These are phyloP conservation scores for Augiades crinisus DNA, from an alignment of 2,888 invertebrate species.

Conservation along the genomic window DNA sequence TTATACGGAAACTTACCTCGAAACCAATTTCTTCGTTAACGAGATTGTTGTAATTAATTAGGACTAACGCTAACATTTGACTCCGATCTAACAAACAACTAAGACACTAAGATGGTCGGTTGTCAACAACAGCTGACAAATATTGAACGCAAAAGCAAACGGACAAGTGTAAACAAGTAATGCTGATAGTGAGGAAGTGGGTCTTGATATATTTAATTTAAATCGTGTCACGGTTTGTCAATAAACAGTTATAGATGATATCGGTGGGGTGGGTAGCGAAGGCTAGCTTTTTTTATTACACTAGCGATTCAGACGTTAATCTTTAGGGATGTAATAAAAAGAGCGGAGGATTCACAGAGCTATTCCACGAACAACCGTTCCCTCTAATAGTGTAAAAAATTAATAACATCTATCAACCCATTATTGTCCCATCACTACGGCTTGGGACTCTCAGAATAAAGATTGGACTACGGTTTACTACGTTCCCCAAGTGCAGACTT, in stretches of 20 bases:
- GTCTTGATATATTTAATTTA: constrained; percentile 10
- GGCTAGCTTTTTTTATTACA: background rate
- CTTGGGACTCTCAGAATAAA: no score
- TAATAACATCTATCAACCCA: no score
- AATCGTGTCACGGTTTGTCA: constrained; percentile 9
- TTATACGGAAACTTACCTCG: background rate
- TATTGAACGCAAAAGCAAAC: background rate
- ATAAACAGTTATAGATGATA: constrained; percentile 10
- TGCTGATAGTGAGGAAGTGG: constrained; percentile 6
- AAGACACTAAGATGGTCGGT: background rate
- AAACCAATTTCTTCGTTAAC: background rate
- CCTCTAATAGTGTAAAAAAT: no score
- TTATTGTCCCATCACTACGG: no score
- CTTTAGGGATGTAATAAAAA: no score
- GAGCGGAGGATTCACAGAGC: no score
- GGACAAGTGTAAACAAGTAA: constrained; percentile 6
- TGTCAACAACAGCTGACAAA: constrained; percentile 1
- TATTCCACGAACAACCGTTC: no score
- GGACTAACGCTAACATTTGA: background rate
- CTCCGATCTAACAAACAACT: no score
- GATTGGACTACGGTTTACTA: no score
- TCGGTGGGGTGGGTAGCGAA: constrained; percentile 1
- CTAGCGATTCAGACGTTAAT: background rate
- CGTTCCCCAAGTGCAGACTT: no score
- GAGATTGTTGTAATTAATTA: background rate